Evolutionary conservation across 2,888 invertebrate species (phyloP), one percentile per base, ranked within the genome.

Genomic region (Oscheius myriophilus): DNA sequence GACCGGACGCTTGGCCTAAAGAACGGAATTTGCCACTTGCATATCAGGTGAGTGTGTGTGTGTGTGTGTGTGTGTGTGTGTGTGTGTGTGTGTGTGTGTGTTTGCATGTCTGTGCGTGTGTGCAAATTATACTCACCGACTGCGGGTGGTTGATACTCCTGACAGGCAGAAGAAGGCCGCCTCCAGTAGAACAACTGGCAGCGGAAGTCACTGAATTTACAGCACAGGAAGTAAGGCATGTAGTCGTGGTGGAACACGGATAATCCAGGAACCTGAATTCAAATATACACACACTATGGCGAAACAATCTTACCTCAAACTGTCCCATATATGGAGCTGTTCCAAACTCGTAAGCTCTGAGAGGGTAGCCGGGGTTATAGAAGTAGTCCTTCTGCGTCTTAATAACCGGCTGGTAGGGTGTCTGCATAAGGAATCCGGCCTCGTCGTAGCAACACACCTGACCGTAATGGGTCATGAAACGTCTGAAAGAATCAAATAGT

Each of bases 381-480:
- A 79, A 78, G 65, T 75, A 78, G 6, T 78, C 76, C 45, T 67
- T 67, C 39, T 79, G 79, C 1, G 79, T 83, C 69, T 86, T 82
- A 58, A 86, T 80, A 16, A 86, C 83, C 90, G 93, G 93, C 84
- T 95, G 94, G 88, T 97, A 97, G 80, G 94, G 94, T 0, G 96
- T 93, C 87, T 96, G 89, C 93, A 96, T 93, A 25, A 98, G 90
- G 88, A 91, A 93, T 1, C 92, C 92, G 81, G 93, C 92, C 85
- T 93, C 93, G 87, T 96, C 95, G 87, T 97, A 98, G 87, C 97
- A 98, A 84, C 97, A 98, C 86, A 96, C 95, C 86, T 96, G 96
- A 64, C 96, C 96, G 69, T 85, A 84, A 64, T 82, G 83, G 0
- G 88, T 86, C 72, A 82, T 80, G 76, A 81, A 85, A 7, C 79